Base-by-base conservation (phyloP, 2,113 vertebrate genomes). In the Tyrannus savana region DNA sequence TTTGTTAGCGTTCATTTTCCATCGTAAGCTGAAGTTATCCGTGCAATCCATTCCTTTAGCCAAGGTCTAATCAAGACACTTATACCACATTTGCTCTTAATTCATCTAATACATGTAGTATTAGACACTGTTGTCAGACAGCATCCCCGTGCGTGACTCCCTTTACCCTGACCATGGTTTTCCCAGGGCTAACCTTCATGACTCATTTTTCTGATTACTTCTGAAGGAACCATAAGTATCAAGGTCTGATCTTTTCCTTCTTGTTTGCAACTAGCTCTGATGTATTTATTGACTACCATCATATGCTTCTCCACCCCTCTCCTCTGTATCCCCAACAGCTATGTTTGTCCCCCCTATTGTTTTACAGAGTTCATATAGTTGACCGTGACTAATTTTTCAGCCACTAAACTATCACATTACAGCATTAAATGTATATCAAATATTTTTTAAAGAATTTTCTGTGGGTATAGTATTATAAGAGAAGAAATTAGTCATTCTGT, bases 381-480 rank as follows among this genome's bases (percentile, higher is more conserved):
- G 55, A 62, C 46, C 24, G 11, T 59, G 41, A 92, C 67, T 73
- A 60, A 80, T 84, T 74, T 93, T 87, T 74, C 68, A 80, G 64
- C 21, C 8, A 1, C 37, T 30, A 6, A 49, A 12, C 56, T 91
- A 59, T 62, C 8, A 3, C 8, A 6, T 85, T 90, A 27, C 31
- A 56, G 15, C 25, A 37, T 60, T 58, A 92, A 97, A 90, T 15
- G 28, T 88, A 83, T 50, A 64, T 24, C 9, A 25, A 31, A 56
- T 94, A 31, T 85, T 79, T 50, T 68, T 62, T 55, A 94, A 95
- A 52, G 19, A 50, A 31, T 82, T 90, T 94, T 88, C 62, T 90
- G 59, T 90, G 80, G 14, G 14, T 93, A 11, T 82, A 71, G 64
- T 39, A 77, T 75, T 62, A 72, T 56, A 97, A 94, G 19, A 82